These are phyloP conservation scores for Clistopyga incitator DNA, from an alignment of 2,888 invertebrate species.

Conservation along the genomic window DNA sequence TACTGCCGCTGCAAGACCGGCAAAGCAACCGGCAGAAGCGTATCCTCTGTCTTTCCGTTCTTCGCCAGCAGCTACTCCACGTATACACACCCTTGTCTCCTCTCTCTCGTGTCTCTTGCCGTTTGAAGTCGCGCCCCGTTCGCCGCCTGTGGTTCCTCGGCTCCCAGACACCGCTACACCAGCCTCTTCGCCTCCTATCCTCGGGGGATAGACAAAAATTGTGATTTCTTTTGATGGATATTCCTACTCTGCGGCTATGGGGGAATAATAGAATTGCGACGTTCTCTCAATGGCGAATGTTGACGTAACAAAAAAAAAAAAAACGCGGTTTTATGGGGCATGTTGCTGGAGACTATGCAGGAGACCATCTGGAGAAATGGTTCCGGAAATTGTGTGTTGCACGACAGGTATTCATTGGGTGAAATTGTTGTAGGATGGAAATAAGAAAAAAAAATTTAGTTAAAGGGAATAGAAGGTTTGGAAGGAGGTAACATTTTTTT, in stretches of 20 bases:
- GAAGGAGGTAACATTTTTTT: too few relatives aligned
- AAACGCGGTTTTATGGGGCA: conserved; percentile 13
- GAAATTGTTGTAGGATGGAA: conserved; percentile 17
- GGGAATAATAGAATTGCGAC: conserved; percentile 28
- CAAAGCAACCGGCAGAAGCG: conserved; percentile 68
- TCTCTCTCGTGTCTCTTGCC: conserved; percentile 78
- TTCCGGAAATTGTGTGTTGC: conserved; percentile 42
- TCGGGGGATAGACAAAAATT: conserved; percentile 65
- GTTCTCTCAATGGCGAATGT: conserved; percentile 5
- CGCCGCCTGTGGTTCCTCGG: conserved; percentile 56
- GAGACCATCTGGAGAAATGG: conserved; percentile 31
- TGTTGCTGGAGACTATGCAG: background rate
- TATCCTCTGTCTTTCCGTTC: conserved; percentile 47
- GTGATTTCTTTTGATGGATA: conserved; percentile 65
- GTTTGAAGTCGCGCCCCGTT: conserved; percentile 73
- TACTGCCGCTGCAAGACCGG: conserved; percentile 69
- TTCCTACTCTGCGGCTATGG: conserved; percentile 31
- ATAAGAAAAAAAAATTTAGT: too few relatives aligned
- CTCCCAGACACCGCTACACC: conserved; percentile 12
- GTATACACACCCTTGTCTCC: conserved; percentile 71
- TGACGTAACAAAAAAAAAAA: conserved; percentile 27
- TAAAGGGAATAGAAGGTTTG: too few relatives aligned
- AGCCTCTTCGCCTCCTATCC: conserved; percentile 36
- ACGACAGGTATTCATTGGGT: conserved; percentile 28
- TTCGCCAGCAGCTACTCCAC: conserved; percentile 28